Conservation (phyloP, 2,888 invertebrate genomes). For the Strigamia maritima region DNA sequence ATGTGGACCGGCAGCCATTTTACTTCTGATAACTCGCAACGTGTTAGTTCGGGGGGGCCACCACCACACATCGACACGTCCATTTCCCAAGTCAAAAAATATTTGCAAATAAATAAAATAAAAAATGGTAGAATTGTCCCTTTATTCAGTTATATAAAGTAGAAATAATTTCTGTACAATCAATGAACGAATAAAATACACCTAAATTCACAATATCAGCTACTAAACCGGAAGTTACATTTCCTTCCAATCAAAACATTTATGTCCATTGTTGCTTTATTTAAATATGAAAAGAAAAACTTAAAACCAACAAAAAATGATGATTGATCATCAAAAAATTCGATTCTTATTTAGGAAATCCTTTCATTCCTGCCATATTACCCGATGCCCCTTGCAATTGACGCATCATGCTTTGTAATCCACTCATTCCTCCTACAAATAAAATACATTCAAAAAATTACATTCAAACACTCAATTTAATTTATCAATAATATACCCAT, state of each 20-base stretch:
- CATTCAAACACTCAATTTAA: background rate
- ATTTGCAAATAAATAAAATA: too few species aligned
- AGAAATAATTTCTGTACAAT: constrained; percentile 26
- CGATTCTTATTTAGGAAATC: constrained; percentile 28
- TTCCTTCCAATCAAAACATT: background rate
- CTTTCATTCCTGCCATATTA: constrained; percentile 45
- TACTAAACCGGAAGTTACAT: background rate
- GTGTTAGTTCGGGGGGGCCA: background rate
- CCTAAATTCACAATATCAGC: background rate
- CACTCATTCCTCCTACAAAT: constrained; percentile 82
- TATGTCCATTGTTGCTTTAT: background rate
- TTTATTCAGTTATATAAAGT: constrained; percentile 10
- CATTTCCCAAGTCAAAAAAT: background rate
- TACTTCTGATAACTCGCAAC: background rate
- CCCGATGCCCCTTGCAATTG: constrained; percentile 66
- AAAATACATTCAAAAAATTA: constrained; percentile 36
- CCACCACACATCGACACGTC: background rate
- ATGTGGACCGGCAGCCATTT: background rate
- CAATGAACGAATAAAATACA: constrained; percentile 1
- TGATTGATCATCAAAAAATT: background rate
- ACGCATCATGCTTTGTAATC: constrained; percentile 96
- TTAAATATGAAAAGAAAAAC: background rate
- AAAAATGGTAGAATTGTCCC: background rate
- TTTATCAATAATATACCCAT: constrained; percentile 59
- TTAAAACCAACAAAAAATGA: background rate